phyloP scores from a whole-genome alignment of 2,888 invertebrate species.

The Caenorhabditis japonica region DNA sequence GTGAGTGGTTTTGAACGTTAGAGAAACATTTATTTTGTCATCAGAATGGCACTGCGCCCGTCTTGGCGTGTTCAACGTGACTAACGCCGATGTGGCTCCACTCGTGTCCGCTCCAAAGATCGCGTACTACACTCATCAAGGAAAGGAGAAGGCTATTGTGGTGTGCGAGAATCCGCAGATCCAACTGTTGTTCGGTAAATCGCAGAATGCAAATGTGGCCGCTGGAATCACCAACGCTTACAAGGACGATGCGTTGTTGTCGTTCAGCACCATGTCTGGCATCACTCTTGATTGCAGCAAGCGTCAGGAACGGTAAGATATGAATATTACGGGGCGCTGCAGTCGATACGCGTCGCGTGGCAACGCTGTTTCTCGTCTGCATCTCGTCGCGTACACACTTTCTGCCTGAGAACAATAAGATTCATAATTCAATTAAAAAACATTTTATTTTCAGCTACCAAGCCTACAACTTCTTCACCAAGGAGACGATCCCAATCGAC shows the following conservation, averaged over 20 bases:
- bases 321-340: no score
- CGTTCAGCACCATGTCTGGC: conserved; percentile 30
- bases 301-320: conserved; percentile 14
- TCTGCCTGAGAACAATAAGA: no score
- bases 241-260: conserved; percentile 25
- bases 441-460: conserved; percentile 41
- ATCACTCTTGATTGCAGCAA: conserved; percentile 22
- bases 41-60: conserved; percentile 32
- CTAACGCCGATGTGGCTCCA: not conserved
- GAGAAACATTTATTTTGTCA: no score
- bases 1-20: conserved; percentile 8
- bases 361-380: no score
- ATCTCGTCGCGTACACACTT: no score
- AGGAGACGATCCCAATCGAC: conserved; percentile 17
- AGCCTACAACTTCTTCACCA: conserved; percentile 24
- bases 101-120: conserved; percentile 29
- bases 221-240: not conserved
- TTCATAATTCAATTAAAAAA: no score
- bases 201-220: conserved; percentile 6
- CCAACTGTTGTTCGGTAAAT: conserved; percentile 24
- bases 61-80: conserved; percentile 20
- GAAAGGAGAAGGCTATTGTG: conserved; percentile 28
- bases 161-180: conserved; percentile 32
- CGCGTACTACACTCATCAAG: conserved; percentile 33
- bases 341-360: no score